These are phyloP conservation scores for Oreochromis tanganicae DNA, from an alignment of 2,113 vertebrate genomes.

Conservation along the genomic window DNA sequence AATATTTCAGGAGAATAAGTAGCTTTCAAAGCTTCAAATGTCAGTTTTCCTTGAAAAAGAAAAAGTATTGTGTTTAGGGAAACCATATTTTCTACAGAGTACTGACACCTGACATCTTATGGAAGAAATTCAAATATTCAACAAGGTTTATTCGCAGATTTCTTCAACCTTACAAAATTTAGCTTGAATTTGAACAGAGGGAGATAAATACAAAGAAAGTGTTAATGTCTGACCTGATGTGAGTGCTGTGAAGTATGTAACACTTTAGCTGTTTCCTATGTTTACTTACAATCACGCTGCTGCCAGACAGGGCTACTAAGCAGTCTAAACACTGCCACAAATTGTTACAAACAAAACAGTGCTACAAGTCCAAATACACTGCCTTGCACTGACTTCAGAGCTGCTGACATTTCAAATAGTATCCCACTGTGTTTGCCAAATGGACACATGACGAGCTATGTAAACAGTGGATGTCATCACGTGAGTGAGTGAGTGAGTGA, in stretches of 20 bases:
- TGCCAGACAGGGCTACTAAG: neutral
- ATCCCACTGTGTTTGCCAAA: neutral
- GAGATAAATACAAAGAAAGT: neutral
- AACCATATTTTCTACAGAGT: neutral
- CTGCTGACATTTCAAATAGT: neutral
- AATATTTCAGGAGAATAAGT: neutral
- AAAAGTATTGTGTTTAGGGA: neutral
- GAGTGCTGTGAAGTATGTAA: neutral
- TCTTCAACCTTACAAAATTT: neutral
- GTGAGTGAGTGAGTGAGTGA: conserved; percentile 29
- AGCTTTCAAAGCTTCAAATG: neutral
- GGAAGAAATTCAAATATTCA: neutral
- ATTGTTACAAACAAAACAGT: neutral
- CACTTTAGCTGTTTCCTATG: neutral
- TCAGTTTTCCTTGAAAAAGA: neutral
- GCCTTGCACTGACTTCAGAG: neutral
- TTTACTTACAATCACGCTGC: neutral
- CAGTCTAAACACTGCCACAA: neutral
- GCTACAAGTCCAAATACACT: neutral
- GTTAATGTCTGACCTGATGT: neutral
- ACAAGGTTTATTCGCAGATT: neutral
- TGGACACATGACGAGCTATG: conserved; percentile 28
- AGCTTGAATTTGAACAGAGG: neutral
- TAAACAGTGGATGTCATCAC: conserved; percentile 57
- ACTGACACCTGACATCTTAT: neutral